Conservation (phyloP, 2,113 vertebrate genomes). For the Dermatemys mawii region DNA sequence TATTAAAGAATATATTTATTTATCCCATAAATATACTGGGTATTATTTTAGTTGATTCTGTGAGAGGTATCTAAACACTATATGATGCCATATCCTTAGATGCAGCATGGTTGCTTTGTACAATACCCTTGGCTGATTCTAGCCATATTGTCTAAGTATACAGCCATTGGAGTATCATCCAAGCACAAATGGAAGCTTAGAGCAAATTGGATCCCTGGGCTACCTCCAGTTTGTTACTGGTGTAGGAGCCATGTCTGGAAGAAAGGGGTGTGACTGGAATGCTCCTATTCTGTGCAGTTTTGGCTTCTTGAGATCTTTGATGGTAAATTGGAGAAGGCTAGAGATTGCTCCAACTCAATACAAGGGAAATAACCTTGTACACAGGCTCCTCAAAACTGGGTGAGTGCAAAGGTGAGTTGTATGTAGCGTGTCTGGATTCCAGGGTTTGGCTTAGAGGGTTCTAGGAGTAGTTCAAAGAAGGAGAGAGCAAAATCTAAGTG, state of each 20-base stretch:
- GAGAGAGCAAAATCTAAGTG: not conserved
- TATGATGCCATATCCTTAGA: not conserved
- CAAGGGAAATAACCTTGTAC: not conserved
- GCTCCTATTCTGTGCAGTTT: not conserved
- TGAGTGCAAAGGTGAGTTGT: not conserved
- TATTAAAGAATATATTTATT: not conserved
- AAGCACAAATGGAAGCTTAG: not conserved
- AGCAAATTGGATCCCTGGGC: not conserved
- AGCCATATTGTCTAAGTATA: not conserved
- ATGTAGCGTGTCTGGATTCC: not conserved
- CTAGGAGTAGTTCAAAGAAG: not conserved
- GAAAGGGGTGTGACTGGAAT: not conserved
- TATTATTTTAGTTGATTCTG: not conserved
- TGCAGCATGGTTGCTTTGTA: not conserved
- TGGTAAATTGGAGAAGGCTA: not conserved
- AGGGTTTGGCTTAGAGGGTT: accelerated
- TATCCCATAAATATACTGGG: not conserved
- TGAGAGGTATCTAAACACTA: not conserved
- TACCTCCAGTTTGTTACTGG: not conserved
- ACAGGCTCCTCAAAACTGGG: not conserved
- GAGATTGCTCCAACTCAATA: not conserved
- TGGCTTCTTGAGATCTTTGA: not conserved
- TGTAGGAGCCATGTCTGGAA: not conserved
- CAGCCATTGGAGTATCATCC: accelerated
- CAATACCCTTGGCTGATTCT: not conserved